phyloP scores from a whole-genome alignment of 2,888 invertebrate genomes.

The Ophioninae sp. region DNA sequence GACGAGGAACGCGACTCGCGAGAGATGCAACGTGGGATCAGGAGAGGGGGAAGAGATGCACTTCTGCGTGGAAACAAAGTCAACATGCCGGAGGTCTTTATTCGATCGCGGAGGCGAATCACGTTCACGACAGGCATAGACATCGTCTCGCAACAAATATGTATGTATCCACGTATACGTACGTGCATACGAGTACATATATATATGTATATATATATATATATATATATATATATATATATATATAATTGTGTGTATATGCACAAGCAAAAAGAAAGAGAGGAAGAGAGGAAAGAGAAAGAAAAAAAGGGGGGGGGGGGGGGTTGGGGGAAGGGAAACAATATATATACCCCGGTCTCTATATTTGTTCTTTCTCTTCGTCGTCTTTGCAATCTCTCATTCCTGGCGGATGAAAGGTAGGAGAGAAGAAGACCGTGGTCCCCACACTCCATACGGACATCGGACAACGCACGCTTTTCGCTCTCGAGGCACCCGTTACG shows the following conservation, averaged over 20 bases:
- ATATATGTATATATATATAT: background rate
- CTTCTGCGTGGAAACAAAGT: conserved; percentile 71
- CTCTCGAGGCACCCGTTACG: conserved; percentile 41
- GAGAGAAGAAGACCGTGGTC: conserved; percentile 30
- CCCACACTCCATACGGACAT: conserved; percentile 40
- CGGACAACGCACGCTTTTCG: conserved; percentile 55
- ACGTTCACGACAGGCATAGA: conserved; percentile 77
- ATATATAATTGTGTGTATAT: no score
- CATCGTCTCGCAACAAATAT: conserved; percentile 79
- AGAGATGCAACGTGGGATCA: conserved; percentile 35
- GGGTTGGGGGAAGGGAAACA: no score
- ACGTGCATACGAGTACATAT: conserved; percentile 1
- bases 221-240: background rate
- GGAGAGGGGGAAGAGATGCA: conserved; percentile 41
- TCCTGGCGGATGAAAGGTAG: conserved; percentile 53
- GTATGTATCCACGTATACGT: conserved; percentile 66
- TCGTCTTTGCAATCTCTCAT: conserved; percentile 57
- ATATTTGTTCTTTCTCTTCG: conserved; percentile 60
- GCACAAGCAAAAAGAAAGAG: no score
- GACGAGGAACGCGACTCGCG: conserved; percentile 13
- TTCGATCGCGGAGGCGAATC: conserved; percentile 79
- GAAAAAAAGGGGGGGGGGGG: background rate
- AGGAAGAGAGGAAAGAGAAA: background rate
- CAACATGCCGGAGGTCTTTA: conserved; percentile 77
- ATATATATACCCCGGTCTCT: conserved; percentile 32